Conservation (phyloP, 2,888 invertebrate genomes). For the Rotaria socialis region DNA sequence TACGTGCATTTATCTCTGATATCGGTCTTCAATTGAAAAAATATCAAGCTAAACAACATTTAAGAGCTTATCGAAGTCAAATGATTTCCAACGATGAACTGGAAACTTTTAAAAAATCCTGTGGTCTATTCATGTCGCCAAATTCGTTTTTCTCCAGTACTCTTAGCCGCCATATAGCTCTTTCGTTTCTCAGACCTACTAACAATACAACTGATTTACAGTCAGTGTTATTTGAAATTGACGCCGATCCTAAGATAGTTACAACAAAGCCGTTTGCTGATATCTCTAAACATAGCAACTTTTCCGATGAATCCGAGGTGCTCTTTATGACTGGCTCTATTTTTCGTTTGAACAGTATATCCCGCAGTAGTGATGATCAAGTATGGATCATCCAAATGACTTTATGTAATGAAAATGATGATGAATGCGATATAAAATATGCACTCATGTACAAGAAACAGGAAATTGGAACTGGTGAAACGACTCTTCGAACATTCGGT, state of each 20-base stretch:
- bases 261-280: too few relatives aligned
- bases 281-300: too few relatives aligned
- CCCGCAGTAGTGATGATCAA: not conserved
- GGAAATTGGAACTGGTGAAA: not conserved
- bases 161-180: too few relatives aligned
- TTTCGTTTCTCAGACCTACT: too few relatives aligned
- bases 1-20: not conserved
- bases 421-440: not conserved
- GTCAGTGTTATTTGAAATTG: not conserved
- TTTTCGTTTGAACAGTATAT: not conserved
- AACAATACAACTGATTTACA: too few relatives aligned
- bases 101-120: not conserved
- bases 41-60: not conserved
- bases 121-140: not conserved
- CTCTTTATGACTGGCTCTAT: not conserved
- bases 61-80: not conserved
- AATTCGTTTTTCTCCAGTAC: not conserved
- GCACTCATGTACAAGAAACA: not conserved
- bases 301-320: not conserved
- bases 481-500: not conserved
- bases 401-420: not conserved
- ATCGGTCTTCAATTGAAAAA: not conserved
- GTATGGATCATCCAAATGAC: not conserved
- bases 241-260: not conserved
- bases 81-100: not conserved